phyloP scores from a whole-genome alignment of 2,797 vertebrate genomes.

The Eulemur albifrons region DNA sequence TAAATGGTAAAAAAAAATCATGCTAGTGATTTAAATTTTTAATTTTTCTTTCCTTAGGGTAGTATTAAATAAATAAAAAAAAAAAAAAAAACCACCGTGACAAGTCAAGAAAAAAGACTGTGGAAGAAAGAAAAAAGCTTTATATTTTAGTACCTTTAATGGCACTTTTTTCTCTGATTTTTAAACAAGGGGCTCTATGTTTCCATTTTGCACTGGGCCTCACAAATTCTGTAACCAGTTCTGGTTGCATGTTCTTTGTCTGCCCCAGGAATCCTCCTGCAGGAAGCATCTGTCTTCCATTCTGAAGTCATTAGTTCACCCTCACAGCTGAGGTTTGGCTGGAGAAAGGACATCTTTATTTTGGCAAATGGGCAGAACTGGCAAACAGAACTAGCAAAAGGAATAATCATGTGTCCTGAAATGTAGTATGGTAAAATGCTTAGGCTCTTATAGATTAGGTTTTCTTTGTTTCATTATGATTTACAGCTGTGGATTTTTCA shows the following conservation, averaged over 20 bases:
- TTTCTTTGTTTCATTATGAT: slow-evolving; percentile 9
- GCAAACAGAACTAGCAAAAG: slow-evolving; percentile 67
- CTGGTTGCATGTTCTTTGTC: slow-evolving; percentile 3
- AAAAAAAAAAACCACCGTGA: not conserved
- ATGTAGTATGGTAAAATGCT: slow-evolving; percentile 38
- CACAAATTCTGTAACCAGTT: not conserved
- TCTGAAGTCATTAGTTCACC: slow-evolving; percentile 54
- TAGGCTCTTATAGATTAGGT: not conserved
- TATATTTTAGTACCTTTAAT: not conserved
- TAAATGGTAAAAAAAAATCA: not conserved
- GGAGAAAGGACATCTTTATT: slow-evolving; percentile 55
- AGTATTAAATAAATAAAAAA: not conserved
- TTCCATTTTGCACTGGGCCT: slow-evolving; percentile 30
- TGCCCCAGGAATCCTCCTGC: not conserved
- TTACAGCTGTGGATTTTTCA: slow-evolving; percentile 64
- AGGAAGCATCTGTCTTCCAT: slow-evolving; percentile 55
- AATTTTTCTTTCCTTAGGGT: not conserved
- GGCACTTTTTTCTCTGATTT: not conserved
- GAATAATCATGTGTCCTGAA: not conserved
- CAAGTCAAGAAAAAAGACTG: not conserved
- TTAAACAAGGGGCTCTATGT: not conserved
- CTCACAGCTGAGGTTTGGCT: slow-evolving; percentile 54
- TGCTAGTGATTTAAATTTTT: not conserved
- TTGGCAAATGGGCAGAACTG: slow-evolving; percentile 56
- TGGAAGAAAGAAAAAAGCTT: not conserved